Percentiles rank a stretch among this genome's conserved stretches.
These are phyloP conservation scores for Chrosomus eos DNA, from an alignment of 2,797 vertebrate species.

Conservation along the genomic window DNA sequence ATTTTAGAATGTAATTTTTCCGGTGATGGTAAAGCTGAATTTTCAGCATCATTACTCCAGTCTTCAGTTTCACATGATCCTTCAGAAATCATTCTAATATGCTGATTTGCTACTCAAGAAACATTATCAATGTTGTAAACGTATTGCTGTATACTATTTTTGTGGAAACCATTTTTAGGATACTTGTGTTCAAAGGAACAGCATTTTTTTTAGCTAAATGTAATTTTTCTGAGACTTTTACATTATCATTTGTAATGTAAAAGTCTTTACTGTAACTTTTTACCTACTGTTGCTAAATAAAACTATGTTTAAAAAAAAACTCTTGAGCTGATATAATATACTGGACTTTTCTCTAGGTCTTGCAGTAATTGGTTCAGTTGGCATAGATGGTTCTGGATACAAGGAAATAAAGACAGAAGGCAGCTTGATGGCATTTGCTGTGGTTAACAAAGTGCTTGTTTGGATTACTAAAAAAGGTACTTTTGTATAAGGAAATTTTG, in stretches of 20 bases:
- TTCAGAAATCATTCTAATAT: no score
- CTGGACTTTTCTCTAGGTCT: slow-evolving; percentile 59
- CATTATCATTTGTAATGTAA: no score
- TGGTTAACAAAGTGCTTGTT: slow-evolving; percentile 77
- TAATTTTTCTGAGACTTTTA: no score
- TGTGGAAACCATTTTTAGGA: neutral
- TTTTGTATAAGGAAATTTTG: neutral
- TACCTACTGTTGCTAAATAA: neutral
- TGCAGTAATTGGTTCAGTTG: slow-evolving; percentile 65
- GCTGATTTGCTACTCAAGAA: neutral
- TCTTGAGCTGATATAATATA: neutral
- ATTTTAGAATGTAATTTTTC: neutral
- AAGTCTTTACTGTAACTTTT: no score
- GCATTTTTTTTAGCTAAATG: neutral
- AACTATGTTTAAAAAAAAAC: no score
- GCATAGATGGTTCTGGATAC: slow-evolving; percentile 77
- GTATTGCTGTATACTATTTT: neutral
- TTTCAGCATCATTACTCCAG: neutral
- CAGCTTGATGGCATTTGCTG: slow-evolving; percentile 75
- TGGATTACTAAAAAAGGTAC: slow-evolving; percentile 83
- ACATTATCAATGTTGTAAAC: neutral
- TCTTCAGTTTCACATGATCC: neutral
- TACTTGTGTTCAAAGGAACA: neutral
- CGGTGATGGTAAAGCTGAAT: neutral
- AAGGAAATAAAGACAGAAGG: slow-evolving; percentile 73